phyloP scores from a whole-genome alignment of 2,888 invertebrate species.

The Mimachlamys varia region DNA sequence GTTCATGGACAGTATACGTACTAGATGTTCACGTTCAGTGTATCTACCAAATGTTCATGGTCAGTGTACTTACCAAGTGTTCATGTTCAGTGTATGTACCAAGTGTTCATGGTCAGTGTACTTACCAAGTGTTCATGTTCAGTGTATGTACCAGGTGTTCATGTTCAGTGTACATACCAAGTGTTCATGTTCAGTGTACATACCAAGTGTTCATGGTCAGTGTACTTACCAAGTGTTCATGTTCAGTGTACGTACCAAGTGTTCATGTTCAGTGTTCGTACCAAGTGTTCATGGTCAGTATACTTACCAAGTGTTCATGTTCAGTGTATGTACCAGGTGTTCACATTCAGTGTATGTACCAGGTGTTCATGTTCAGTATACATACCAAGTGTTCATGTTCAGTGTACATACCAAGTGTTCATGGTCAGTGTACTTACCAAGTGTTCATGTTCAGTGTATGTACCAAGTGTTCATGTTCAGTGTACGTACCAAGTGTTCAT shows the following conservation, averaged over 20 bases:
- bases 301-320: slow-evolving; percentile 72
- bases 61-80: slow-evolving; percentile 72
- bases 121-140: slow-evolving; percentile 63
- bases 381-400: slow-evolving; percentile 63
- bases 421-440: background rate
- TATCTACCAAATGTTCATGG: slow-evolving; percentile 72
- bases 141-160: background rate
- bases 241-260: slow-evolving; percentile 63
- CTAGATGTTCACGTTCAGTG: slow-evolving; percentile 61
- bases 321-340: slow-evolving; percentile 72
- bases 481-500: too few species aligned
- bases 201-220: background rate
- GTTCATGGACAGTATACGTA: slow-evolving; percentile 75
- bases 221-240: too few species aligned
- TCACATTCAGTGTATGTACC: slow-evolving; percentile 72
- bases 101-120: slow-evolving; percentile 75
- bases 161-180: background rate
- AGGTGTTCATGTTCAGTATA: slow-evolving; percentile 75
- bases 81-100: slow-evolving; percentile 72
- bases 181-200: background rate
- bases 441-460: background rate
- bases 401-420: background rate
- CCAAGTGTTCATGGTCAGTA: too few species aligned
- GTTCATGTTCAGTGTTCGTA: slow-evolving; percentile 73
- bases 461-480: background rate